These are phyloP conservation scores for Saxidomus purpurata DNA, from an alignment of 1,140 invertebrate species.

Conservation along the genomic window DNA sequence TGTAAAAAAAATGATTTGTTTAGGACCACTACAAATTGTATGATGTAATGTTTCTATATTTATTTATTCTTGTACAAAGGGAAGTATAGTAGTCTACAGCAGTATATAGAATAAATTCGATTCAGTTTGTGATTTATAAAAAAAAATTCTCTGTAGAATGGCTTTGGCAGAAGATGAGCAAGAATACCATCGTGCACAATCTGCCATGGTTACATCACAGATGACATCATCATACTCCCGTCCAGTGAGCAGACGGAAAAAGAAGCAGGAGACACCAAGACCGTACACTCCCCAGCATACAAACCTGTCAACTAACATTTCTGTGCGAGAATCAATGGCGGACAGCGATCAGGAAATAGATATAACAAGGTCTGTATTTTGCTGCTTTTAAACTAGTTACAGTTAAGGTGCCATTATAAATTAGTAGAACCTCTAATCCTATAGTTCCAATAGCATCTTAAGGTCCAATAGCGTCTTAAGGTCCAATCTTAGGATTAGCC, in stretches of 20 bases:
- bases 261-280: constrained; percentile 75
- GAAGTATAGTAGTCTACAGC: too few relatives aligned
- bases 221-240: constrained; percentile 60
- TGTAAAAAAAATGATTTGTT: too few relatives aligned
- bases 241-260: constrained; percentile 65
- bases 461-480: too few relatives aligned
- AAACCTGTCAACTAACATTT: constrained; percentile 71
- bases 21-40: too few relatives aligned
- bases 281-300: constrained; percentile 83
- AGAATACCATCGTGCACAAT: constrained; percentile 48
- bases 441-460: not conserved
- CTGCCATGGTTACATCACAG: constrained; percentile 50
- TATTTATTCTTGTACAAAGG: too few relatives aligned
- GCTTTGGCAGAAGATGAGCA: constrained; percentile 27
- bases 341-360: constrained; percentile 67
- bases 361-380: constrained; percentile 69
- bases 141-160: constrained; percentile 48
- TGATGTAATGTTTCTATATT: too few relatives aligned
- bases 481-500: too few relatives aligned
- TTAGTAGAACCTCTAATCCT: not conserved
- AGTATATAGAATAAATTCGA: too few relatives aligned
- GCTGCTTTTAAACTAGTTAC: not conserved
- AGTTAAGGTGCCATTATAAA: not conserved
- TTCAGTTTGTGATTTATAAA: too few relatives aligned
- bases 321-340: constrained; percentile 36